Evolutionary conservation across 2,113 vertebrate species (phyloP).

Genomic region (Mastomys coucha): DNA sequence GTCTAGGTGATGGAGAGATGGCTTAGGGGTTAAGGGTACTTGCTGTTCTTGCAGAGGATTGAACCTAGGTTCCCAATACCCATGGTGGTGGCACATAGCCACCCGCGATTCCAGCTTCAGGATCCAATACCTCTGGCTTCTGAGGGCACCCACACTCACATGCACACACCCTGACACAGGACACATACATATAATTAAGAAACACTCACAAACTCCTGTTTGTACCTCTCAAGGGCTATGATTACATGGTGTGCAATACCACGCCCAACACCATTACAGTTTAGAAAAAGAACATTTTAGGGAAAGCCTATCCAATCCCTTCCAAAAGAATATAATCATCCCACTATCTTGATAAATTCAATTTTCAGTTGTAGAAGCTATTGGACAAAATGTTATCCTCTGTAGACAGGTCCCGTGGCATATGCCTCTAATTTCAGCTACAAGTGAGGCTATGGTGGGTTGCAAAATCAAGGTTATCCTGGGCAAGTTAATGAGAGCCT

Average conservation of each 20-base stretch:
- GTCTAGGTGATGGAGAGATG: neutral
- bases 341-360: neutral
- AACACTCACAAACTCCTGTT: neutral
- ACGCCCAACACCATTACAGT: neutral
- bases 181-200: neutral
- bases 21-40: neutral
- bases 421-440: neutral
- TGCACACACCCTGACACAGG: neutral
- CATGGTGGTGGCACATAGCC: neutral
- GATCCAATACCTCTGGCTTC: neutral
- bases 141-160: neutral
- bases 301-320: neutral
- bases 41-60: neutral
- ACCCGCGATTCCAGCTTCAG: neutral
- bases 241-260: neutral
- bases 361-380: neutral
- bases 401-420: neutral
- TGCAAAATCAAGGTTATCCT: neutral
- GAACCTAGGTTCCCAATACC: neutral
- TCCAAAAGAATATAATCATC: slow-evolving; percentile 19
- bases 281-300: slow-evolving; percentile 26
- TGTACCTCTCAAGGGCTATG: neutral
- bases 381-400: neutral
- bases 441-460: neutral
- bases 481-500: neutral